phyloP scores from a whole-genome alignment of 2,888 invertebrate species.

The Hydraecia micacea region DNA sequence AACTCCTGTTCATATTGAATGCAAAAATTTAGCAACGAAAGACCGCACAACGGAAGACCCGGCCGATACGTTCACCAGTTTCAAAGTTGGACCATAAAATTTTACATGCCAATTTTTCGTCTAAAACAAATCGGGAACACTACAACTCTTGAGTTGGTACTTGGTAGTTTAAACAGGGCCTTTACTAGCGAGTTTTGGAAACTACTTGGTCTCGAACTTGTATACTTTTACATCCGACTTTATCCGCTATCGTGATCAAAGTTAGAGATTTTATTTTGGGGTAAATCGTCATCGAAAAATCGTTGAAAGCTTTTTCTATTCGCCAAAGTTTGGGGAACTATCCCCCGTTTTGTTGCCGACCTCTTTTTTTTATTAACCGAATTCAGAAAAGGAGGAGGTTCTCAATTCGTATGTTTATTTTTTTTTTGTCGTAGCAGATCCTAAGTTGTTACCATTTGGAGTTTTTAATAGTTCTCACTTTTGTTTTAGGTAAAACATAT shows the following conservation, averaged over 20 bases:
- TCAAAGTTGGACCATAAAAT: constrained; percentile 48
- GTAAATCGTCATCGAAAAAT: constrained; percentile 39
- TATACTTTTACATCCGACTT: constrained; percentile 28
- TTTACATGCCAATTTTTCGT: constrained; percentile 46
- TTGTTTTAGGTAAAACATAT: background rate
- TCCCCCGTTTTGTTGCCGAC: background rate
- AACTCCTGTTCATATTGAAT: constrained; percentile 52
- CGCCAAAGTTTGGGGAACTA: background rate
- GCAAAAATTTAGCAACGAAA: constrained; percentile 40
- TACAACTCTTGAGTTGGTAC: constrained; percentile 32
- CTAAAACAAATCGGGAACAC: constrained; percentile 48
- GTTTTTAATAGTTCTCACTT: background rate
- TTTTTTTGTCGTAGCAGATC: too few relatives aligned
- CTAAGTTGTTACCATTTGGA: background rate
- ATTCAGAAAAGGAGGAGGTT: too few relatives aligned
- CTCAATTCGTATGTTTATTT: too few relatives aligned
- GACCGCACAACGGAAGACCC: background rate
- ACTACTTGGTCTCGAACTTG: constrained; percentile 25
- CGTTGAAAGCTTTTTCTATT: constrained; percentile 9
- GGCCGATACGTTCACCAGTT: constrained; percentile 23
- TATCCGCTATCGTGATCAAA: constrained; percentile 30
- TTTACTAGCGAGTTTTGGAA: constrained; percentile 37
- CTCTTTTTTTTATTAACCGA: background rate
- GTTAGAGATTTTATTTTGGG: constrained; percentile 40
- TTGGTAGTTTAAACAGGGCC: constrained; percentile 42